Conservation (phyloP, 1,140 invertebrate genomes). For the Lordiphosa collinella region DNA sequence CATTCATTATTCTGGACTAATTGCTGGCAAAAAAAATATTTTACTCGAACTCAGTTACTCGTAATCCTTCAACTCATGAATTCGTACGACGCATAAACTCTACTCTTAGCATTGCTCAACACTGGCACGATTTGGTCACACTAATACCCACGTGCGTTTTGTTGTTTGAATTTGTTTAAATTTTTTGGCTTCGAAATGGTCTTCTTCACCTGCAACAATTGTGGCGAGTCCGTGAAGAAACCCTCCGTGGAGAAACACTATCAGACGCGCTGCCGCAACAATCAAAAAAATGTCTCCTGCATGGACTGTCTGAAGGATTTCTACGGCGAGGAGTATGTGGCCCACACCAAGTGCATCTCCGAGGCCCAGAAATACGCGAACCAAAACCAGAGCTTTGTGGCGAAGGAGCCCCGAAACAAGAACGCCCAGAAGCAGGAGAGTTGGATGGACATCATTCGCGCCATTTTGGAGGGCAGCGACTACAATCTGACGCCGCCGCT, state of each 20-base stretch:
- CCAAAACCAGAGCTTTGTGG: slow-evolving; percentile 87
- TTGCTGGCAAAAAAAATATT: no score
- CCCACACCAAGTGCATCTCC: slow-evolving; percentile 94
- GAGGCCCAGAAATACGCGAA: slow-evolving; percentile 93
- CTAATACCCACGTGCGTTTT: slow-evolving; percentile 39
- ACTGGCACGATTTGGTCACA: slow-evolving; percentile 1
- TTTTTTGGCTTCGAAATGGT: slow-evolving; percentile 84
- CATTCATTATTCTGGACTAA: no score
- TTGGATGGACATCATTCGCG: slow-evolving; percentile 92
- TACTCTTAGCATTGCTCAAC: not conserved
- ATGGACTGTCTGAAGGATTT: slow-evolving; percentile 94
- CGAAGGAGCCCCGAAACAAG: slow-evolving; percentile 88
- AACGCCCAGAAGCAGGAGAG: slow-evolving; percentile 93
- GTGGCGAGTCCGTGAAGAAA: slow-evolving; percentile 94
- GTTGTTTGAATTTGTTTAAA: slow-evolving; percentile 10
- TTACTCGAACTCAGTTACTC: no score
- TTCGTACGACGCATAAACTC: not conserved
- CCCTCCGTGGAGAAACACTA: slow-evolving; percentile 96
- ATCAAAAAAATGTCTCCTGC: slow-evolving; percentile 85
- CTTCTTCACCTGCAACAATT: slow-evolving; percentile 94
- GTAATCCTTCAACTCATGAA: not conserved
- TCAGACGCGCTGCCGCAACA: slow-evolving; percentile 83
- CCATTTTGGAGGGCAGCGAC: slow-evolving; percentile 83
- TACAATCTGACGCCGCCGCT: slow-evolving; percentile 81
- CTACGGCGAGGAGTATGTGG: slow-evolving; percentile 89